Evolutionary conservation across 1,140 invertebrate genomes (phyloP).

Genomic region (Drosophila punjabiensis): DNA sequence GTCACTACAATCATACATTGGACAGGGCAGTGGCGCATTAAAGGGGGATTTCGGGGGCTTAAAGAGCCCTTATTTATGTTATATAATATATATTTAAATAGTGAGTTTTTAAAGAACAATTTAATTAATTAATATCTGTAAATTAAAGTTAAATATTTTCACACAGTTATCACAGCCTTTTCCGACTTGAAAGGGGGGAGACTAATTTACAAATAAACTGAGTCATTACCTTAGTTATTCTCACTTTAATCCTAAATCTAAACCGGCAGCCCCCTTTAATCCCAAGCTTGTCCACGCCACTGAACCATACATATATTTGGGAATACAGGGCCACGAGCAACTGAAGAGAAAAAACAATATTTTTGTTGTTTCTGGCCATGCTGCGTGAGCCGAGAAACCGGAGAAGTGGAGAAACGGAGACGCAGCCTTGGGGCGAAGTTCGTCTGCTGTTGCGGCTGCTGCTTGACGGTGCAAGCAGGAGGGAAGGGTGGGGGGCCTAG

Average conservation of each 20-base stretch:
- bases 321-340: conserved; percentile 69
- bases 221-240: not conserved
- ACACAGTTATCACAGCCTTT: not conserved
- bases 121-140: not conserved
- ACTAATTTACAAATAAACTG: too few species aligned
- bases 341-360: conserved; percentile 42
- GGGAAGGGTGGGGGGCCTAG: too few species aligned
- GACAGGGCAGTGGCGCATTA: not conserved
- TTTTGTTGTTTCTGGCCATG: conserved; percentile 44
- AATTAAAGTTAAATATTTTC: not conserved
- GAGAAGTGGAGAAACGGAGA: conserved; percentile 39
- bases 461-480: not conserved
- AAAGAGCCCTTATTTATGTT: not conserved
- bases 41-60: not conserved
- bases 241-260: too few species aligned
- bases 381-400: conserved; percentile 43
- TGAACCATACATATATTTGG: conserved; percentile 56
- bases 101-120: not conserved
- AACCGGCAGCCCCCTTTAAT: not conserved
- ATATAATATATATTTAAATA: not conserved
- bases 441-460: conserved; percentile 28
- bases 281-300: not conserved
- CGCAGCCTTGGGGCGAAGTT: conserved; percentile 51
- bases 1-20: conserved; percentile 28
- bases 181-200: accelerated